Evolutionary conservation across 2,888 invertebrate species (phyloP).

Genomic region (Cantharis nigra): DNA sequence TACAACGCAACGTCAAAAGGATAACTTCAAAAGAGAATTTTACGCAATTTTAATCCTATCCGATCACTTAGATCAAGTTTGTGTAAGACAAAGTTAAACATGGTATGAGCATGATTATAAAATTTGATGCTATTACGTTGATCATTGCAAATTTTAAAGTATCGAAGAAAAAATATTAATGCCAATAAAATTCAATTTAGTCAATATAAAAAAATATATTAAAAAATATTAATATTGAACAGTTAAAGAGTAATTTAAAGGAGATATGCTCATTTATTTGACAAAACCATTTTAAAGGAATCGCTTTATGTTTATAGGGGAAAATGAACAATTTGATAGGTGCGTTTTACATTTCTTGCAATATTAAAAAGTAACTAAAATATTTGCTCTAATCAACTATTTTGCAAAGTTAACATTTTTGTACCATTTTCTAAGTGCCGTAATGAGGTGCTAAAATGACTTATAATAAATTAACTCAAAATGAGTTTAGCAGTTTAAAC

Average conservation of each 20-base stretch:
- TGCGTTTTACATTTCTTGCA: neutral
- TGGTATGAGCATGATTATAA: neutral
- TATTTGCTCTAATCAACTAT: neutral
- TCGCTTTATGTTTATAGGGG: neutral
- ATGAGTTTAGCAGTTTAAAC: neutral
- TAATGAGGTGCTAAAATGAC: neutral
- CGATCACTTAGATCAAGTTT: slow-evolving; percentile 41
- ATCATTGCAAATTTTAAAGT: neutral
- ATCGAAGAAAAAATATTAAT: neutral
- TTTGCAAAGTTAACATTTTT: neutral
- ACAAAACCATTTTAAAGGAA: neutral
- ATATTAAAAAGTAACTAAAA: neutral
- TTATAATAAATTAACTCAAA: neutral
- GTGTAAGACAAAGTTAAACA: slow-evolving; percentile 18
- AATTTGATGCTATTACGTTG: neutral
- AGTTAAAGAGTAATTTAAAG: neutral
- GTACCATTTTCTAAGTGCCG: neutral
- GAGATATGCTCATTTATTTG: neutral
- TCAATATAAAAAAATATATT: neutral
- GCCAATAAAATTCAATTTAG: neutral
- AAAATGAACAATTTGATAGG: neutral
- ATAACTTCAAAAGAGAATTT: slow-evolving; percentile 43
- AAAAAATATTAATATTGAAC: neutral
- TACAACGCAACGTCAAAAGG: slow-evolving; percentile 37
- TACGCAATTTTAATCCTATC: slow-evolving; percentile 42